These are phyloP conservation scores for Ischnura elegans DNA, from an alignment of 2,888 invertebrate genomes.

Conservation along the genomic window DNA sequence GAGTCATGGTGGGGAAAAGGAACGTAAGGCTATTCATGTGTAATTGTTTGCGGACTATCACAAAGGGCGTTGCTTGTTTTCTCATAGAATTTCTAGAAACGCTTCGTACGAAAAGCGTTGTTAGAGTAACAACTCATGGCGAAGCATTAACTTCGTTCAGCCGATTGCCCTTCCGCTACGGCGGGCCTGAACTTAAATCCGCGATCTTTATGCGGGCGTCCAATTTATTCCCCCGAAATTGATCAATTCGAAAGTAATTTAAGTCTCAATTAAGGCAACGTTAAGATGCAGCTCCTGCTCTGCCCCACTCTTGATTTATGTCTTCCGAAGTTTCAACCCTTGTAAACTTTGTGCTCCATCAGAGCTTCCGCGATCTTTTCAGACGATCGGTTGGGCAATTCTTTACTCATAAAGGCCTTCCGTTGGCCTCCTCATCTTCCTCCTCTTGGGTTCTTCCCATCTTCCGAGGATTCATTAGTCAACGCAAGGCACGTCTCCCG, in stretches of 20 bases:
- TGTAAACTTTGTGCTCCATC: neutral
- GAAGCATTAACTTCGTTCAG: neutral
- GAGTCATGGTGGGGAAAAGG: neutral
- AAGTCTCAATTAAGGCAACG: neutral
- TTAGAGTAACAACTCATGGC: neutral
- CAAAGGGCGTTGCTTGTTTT: neutral
- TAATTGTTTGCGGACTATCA: neutral
- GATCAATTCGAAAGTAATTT: neutral
- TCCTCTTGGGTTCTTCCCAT: neutral
- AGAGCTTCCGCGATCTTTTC: neutral
- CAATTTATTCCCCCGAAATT: neutral
- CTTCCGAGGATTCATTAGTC: slow-evolving; percentile 25
- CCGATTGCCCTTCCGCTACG: neutral
- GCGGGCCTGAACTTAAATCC: neutral
- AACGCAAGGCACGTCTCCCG: neutral
- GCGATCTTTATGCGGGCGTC: neutral
- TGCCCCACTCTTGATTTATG: neutral
- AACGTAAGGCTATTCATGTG: neutral
- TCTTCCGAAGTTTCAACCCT: neutral
- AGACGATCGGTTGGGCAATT: neutral
- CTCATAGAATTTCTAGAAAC: neutral
- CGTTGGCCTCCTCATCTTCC: neutral
- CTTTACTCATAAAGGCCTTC: neutral
- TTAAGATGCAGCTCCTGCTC: neutral
- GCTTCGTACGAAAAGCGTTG: neutral